Evolutionary conservation across 2,113 vertebrate species (phyloP).

Genomic region (Scalopus aquaticus): DNA sequence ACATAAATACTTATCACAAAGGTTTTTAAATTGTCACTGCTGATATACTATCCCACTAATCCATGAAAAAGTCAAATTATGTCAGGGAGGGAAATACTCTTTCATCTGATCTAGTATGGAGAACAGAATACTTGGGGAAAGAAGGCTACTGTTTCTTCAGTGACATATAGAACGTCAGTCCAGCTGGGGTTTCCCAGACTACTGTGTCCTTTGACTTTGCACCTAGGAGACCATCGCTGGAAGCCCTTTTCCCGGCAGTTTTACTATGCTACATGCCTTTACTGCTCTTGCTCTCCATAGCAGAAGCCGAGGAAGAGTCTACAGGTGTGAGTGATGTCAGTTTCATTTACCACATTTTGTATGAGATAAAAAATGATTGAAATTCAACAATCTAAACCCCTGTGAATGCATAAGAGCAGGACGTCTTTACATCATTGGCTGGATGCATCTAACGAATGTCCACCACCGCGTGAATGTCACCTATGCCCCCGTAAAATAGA

Average conservation of each 20-base stretch:
- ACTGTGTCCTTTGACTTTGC: too few species aligned
- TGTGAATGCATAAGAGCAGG: not conserved
- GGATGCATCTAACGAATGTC: not conserved
- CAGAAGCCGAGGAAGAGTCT: not conserved
- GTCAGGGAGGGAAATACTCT: not conserved
- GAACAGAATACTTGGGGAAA: not conserved
- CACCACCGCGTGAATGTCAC: not conserved
- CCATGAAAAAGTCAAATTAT: not conserved
- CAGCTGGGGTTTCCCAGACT: not conserved
- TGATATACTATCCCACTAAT: not conserved
- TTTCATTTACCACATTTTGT: not conserved
- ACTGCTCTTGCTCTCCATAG: not conserved
- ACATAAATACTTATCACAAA: not conserved
- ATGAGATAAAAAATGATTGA: not conserved
- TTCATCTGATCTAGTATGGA: not conserved
- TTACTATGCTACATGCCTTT: not conserved
- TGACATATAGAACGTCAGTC: rapidly evolving
- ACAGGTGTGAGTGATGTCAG: not conserved
- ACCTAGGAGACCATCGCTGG: not conserved
- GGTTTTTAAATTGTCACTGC: not conserved
- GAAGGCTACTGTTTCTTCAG: not conserved
- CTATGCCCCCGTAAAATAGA: not conserved
- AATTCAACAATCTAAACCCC: conserved; percentile 22
- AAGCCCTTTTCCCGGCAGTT: not conserved
- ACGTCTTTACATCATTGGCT: not conserved